Conservation (phyloP, 2,797 vertebrate species). For the Naso thynnoides region DNA sequence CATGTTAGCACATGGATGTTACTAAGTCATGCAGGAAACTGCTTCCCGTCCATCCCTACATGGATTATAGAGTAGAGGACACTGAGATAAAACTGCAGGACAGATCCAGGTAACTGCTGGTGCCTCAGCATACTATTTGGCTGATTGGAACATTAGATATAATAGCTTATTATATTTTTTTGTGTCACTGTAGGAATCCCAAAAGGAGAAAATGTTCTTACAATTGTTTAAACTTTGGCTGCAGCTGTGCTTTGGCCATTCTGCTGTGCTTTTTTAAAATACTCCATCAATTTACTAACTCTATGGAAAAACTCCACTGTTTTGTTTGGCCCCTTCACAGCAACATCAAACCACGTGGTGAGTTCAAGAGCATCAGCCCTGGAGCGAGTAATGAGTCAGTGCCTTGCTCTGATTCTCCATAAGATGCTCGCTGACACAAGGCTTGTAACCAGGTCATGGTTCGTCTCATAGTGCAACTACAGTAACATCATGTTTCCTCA, state of each 20-base stretch:
- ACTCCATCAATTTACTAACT: constrained; percentile 56
- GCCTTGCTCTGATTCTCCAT: constrained; percentile 54
- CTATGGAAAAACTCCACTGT: constrained; percentile 55
- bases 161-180: constrained; percentile 44
- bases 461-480: constrained; percentile 34
- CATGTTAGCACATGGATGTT: constrained; percentile 35
- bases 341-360: constrained; percentile 59
- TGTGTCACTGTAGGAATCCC: constrained; percentile 23
- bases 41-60: constrained; percentile 24
- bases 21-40: constrained; percentile 55
- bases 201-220: constrained; percentile 26
- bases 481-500: constrained; percentile 19
- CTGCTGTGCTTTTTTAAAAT: constrained; percentile 48
- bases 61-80: constrained; percentile 45
- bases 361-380: constrained; percentile 60
- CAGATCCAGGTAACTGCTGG: constrained; percentile 52
- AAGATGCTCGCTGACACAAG: constrained; percentile 44
- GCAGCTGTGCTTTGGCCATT: constrained; percentile 24
- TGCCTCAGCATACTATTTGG: constrained; percentile 26
- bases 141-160: constrained; percentile 45
- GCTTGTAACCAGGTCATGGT: constrained; percentile 30
- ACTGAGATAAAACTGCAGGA: constrained; percentile 36
- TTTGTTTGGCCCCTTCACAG: constrained; percentile 52
- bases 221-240: constrained; percentile 14
- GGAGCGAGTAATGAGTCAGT: constrained; percentile 56